Evolutionary conservation across 2,888 invertebrate genomes (phyloP), one percentile per base, ranked within the genome.

Genomic region (Melanophora roralis): DNA sequence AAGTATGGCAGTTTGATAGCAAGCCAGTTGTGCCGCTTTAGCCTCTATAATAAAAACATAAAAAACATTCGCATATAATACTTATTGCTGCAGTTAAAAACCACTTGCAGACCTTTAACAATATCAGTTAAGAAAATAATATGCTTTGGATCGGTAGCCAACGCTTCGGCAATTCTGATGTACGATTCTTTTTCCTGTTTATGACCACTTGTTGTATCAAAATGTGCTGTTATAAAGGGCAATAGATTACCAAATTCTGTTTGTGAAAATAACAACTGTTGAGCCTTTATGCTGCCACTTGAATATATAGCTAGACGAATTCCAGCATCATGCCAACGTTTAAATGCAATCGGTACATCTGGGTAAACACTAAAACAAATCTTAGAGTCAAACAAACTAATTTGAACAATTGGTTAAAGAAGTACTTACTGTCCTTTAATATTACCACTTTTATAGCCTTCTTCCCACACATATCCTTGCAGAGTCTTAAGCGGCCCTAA

Each of bases 391-490:
- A 9, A 11, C 11, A 9, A 19, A 9, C 19, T 51, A 27, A n/a
- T n/a, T 7, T 21, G 14, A 11, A 45, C 11, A 27, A 6, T 5
- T 8, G 16, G 2, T 3, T n/a, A n/a, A n/a, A n/a, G n/a, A n/a
- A 45, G 19, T 78, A 95, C 97, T 94, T 91, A 98, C 98, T 98
- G 97, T 88, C 96, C 96, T 88, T 94, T 95, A 2, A 98, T 90
- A 38, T 93, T 92, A 38, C 95, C 96, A 67, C 91, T 91, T 83
- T 93, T 92, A 87, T 97, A 98, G 3, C 96, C 98, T 83, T 94
- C 93, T 85, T 93, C 93, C 95, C 96, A 98, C 85, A 98, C 94
- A 81, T 96, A 92, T 0, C 97, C 98, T 89, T 98, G 98, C n/a
- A 98, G 91, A 60, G 93, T 92, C 89, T 98, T 98, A 79, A 98